phyloP scores from a whole-genome alignment of 2,113 vertebrate genomes.

The Boulengeromyrus knoepffleri region DNA sequence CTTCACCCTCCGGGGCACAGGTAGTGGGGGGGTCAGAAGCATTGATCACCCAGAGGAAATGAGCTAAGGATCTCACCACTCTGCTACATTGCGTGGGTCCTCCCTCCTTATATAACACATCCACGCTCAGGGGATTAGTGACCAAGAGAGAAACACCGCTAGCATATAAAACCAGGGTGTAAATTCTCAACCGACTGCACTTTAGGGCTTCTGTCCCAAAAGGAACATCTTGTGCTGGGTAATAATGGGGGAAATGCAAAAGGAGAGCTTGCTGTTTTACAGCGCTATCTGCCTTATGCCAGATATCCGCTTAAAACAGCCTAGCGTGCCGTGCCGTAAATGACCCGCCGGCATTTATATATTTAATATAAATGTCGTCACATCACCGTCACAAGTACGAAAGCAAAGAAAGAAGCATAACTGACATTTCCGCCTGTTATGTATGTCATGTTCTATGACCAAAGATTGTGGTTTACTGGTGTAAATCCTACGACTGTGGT shows the following conservation, averaged over 20 bases:
- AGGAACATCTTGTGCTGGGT: not conserved
- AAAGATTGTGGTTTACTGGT: not conserved
- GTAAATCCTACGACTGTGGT: not conserved
- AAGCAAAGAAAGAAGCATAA: not conserved
- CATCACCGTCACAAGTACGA: not conserved
- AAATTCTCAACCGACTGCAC: not conserved
- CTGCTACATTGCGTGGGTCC: not conserved
- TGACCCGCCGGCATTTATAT: not conserved
- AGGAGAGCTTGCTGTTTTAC: not conserved
- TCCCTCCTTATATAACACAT: not conserved
- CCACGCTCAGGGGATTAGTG: not conserved
- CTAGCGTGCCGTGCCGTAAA: not conserved
- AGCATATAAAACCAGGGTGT: constrained; percentile 2
- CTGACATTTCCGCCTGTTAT: not conserved
- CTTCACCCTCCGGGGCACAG: constrained; percentile 22
- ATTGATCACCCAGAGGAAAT: constrained; percentile 7
- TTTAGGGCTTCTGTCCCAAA: not conserved
- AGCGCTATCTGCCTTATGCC: not conserved
- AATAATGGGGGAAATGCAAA: not conserved
- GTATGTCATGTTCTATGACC: not conserved
- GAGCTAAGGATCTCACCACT: not conserved
- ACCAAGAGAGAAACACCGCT: not conserved
- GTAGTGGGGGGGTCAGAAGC: not conserved
- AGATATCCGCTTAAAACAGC: not conserved
- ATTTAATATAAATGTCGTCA: not conserved